Conservation (phyloP, 2,113 vertebrate genomes). For the Ammodramus savannarum region DNA sequence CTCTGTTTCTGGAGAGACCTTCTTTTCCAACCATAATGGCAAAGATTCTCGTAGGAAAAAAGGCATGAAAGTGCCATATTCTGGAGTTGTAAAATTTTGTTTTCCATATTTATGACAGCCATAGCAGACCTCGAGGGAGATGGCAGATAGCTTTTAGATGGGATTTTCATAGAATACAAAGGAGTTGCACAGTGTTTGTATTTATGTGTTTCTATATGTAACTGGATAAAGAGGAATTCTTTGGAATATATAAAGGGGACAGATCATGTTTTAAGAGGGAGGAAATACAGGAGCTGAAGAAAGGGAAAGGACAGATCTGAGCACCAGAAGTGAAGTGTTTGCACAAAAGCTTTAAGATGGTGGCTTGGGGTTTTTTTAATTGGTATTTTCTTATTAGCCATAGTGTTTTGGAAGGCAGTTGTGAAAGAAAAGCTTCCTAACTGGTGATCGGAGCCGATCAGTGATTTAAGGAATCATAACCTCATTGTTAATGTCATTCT, state of each 20-base stretch:
- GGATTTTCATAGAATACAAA: not conserved
- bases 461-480: slow-evolving; percentile 52
- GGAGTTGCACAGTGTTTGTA: not conserved
- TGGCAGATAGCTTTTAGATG: not conserved
- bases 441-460: slow-evolving; percentile 4
- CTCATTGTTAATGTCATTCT: slow-evolving; percentile 49
- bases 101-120: not conserved
- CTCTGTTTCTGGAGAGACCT: not conserved
- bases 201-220: not conserved
- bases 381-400: not conserved
- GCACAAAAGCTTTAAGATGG: not conserved
- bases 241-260: not conserved
- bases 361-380: not conserved
- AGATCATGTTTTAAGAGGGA: not conserved
- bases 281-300: not conserved
- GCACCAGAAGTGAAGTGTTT: not conserved
- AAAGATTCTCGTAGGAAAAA: not conserved
- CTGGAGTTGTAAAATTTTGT: not conserved
- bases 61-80: not conserved
- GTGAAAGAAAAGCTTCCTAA: slow-evolving; percentile 55
- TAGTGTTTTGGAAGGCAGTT: slow-evolving; percentile 11
- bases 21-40: not conserved
- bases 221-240: not conserved
- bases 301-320: not conserved
- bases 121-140: not conserved